Evolutionary conservation across 2,113 vertebrate species (phyloP).

Genomic region (Gopherus flavomarginatus): DNA sequence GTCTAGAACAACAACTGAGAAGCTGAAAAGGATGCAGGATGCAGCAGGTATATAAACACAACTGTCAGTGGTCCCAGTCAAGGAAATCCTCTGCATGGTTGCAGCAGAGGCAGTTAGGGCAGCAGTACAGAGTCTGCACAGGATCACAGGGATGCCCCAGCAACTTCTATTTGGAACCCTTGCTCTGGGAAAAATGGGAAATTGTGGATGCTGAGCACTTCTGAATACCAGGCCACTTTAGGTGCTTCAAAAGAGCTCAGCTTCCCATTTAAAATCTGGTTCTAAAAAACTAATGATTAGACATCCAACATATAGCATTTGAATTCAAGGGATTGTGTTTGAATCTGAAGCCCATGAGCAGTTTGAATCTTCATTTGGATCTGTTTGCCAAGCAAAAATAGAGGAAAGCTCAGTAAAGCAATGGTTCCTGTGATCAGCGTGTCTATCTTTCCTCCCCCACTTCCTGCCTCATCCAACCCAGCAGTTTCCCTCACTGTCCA

Average conservation of each 20-base stretch:
- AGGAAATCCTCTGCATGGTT: neutral
- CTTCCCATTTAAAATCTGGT: neutral
- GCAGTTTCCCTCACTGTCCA: neutral
- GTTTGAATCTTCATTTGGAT: neutral
- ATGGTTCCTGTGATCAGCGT: neutral
- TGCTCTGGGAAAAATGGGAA: neutral
- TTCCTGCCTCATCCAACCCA: neutral
- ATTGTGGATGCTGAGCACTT: neutral
- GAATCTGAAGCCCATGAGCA: neutral
- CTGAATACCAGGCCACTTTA: neutral
- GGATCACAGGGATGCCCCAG: neutral
- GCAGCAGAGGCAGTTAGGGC: neutral
- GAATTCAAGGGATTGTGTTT: neutral
- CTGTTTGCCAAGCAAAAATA: neutral
- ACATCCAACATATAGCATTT: neutral
- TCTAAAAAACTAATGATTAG: neutral
- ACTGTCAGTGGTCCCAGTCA: neutral
- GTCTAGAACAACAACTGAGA: neutral
- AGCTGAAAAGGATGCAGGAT: neutral
- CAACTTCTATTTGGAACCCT: neutral
- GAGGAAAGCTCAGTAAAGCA: neutral
- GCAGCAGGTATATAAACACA: neutral
- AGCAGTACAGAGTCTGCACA: neutral
- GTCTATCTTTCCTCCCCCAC: neutral
- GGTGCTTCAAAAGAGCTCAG: neutral